Evolutionary conservation across 2,113 vertebrate genomes (phyloP).

Genomic region (Epinephelus lanceolatus): DNA sequence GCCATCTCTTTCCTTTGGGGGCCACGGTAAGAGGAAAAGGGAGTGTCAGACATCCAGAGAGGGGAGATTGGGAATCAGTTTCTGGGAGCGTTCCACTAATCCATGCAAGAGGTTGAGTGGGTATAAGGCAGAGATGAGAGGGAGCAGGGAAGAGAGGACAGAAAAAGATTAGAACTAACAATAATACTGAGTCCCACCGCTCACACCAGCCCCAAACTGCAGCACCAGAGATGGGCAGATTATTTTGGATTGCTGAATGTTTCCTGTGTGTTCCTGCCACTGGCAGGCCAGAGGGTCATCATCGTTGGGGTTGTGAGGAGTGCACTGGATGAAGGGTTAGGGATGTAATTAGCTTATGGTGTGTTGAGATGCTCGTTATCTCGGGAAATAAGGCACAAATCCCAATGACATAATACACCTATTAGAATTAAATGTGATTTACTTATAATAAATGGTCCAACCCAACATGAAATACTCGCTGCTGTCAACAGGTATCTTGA

Average conservation of each 20-base stretch:
- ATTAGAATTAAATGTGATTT: neutral
- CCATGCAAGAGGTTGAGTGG: slow-evolving; percentile 52
- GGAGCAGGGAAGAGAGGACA: slow-evolving; percentile 27
- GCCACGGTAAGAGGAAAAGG: neutral
- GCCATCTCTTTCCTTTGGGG: neutral
- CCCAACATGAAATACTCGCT: neutral
- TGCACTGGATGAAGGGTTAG: slow-evolving; percentile 36
- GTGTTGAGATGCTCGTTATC: slow-evolving; percentile 5
- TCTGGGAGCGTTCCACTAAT: slow-evolving; percentile 62
- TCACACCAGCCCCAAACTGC: slow-evolving; percentile 21
- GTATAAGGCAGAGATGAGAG: slow-evolving; percentile 56
- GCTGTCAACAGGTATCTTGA: neutral
- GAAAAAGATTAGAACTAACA: slow-evolving; percentile 65
- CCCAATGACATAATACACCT: slow-evolving; percentile 11
- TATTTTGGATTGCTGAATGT: slow-evolving; percentile 58
- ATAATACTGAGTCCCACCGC: slow-evolving; percentile 51
- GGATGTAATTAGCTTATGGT: neutral
- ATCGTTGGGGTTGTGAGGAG: slow-evolving; percentile 1
- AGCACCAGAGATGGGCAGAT: slow-evolving; percentile 51
- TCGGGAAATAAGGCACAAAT: neutral
- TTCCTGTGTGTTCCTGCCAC: slow-evolving; percentile 40
- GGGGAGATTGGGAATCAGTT: slow-evolving; percentile 28
- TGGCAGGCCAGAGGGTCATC: slow-evolving; percentile 22
- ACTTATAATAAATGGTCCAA: neutral
- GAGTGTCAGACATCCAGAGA: neutral